Conservation (phyloP, 2,888 invertebrate genomes). For the Chironomus riparius region DNA sequence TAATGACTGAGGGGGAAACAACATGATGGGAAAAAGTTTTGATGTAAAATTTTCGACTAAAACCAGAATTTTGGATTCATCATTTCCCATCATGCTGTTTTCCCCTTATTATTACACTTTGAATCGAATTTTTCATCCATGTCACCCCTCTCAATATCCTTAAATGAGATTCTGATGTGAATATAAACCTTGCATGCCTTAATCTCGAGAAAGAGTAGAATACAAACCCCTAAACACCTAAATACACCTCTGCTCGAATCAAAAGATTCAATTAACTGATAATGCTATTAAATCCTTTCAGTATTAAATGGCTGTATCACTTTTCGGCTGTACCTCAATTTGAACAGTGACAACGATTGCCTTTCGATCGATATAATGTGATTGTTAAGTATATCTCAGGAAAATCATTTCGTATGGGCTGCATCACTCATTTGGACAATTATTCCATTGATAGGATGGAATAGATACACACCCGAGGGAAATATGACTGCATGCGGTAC, state of each 20-base stretch:
- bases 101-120: too few relatives aligned
- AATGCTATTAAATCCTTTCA: not conserved
- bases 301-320: conserved; percentile 50
- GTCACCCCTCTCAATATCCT: too few relatives aligned
- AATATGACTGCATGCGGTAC: conserved; percentile 58
- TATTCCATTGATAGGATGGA: conserved; percentile 54
- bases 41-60: too few relatives aligned
- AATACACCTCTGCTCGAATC: not conserved
- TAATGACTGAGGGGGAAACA: too few relatives aligned
- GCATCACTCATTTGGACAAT: conserved; percentile 49
- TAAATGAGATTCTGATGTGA: too few relatives aligned
- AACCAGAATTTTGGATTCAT: too few relatives aligned
- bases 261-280: not conserved
- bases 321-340: conserved; percentile 57
- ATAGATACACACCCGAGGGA: conserved; percentile 57
- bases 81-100: too few relatives aligned
- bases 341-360: conserved; percentile 58
- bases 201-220: too few relatives aligned
- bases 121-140: too few relatives aligned
- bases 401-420: conserved; percentile 48
- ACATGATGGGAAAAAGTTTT: too few relatives aligned
- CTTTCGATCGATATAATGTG: conserved; percentile 55
- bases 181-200: too few relatives aligned
- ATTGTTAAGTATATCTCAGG: conserved; percentile 55
- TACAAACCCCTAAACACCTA: too few relatives aligned